Evolutionary conservation across 2,113 vertebrate species (phyloP).

Genomic region (Cacatua alba): DNA sequence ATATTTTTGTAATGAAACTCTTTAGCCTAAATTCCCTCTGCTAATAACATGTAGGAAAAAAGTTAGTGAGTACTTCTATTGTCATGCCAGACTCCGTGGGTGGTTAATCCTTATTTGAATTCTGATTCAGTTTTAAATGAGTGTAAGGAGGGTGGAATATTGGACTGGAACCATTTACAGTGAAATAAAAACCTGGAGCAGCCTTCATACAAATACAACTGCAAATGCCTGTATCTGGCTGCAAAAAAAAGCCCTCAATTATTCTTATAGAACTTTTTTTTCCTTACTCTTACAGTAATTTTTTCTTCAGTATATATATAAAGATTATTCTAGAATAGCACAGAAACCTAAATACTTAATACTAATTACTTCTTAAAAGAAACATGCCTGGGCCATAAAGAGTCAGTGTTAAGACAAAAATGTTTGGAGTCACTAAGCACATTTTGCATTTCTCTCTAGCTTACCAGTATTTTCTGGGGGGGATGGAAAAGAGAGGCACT

Average conservation of each 20-base stretch:
- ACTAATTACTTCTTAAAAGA: background rate
- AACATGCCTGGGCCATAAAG: background rate
- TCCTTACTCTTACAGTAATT: background rate
- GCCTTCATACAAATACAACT: background rate
- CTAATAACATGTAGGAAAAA: background rate
- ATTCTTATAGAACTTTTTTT: background rate
- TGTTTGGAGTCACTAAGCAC: background rate
- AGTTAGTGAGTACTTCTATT: background rate
- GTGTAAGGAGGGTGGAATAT: background rate
- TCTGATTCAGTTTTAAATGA: slow-evolving; percentile 53
- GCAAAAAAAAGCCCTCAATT: background rate
- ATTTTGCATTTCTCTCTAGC: background rate
- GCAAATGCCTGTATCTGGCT: slow-evolving; percentile 21
- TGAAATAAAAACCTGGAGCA: slow-evolving; percentile 13
- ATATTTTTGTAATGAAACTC: background rate
- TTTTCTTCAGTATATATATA: slow-evolving; percentile 7
- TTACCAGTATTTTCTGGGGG: background rate
- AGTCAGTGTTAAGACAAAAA: background rate
- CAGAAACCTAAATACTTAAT: background rate
- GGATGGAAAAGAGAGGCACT: background rate
- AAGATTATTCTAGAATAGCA: background rate
- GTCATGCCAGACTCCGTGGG: background rate
- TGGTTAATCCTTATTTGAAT: slow-evolving; percentile 56
- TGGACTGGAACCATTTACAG: slow-evolving; percentile 25
- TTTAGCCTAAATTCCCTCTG: background rate